Evolutionary conservation across 2,113 vertebrate species (phyloP).

Genomic region (Odobenus rosmarus): DNA sequence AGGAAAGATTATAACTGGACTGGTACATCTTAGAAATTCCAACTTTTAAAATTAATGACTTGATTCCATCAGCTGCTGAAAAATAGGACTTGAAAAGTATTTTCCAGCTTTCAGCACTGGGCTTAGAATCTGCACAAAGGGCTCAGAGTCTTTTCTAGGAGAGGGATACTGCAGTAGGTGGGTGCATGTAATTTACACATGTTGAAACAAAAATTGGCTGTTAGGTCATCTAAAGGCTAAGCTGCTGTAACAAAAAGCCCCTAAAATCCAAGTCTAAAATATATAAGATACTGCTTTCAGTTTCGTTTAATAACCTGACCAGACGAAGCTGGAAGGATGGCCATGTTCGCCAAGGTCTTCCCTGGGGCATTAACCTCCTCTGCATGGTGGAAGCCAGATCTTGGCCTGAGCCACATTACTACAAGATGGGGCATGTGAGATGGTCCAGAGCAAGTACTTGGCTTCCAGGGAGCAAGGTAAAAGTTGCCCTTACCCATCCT

Average conservation of each 20-base stretch:
- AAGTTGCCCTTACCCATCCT: background rate
- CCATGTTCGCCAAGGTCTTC: background rate
- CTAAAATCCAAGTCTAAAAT: background rate
- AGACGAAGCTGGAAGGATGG: background rate
- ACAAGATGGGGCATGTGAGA: background rate
- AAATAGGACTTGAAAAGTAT: background rate
- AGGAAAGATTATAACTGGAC: background rate
- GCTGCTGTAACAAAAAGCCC: background rate
- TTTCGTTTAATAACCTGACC: background rate
- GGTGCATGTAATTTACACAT: background rate
- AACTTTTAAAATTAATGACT: background rate
- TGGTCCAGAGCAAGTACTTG: background rate
- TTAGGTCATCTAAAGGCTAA: background rate
- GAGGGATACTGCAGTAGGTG: background rate
- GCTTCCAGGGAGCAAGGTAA: background rate
- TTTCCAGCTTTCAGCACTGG: background rate
- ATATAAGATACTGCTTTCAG: background rate
- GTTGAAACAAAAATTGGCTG: background rate
- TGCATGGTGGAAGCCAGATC: background rate
- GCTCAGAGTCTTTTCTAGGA: background rate
- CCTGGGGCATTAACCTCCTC: background rate
- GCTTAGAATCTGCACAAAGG: background rate
- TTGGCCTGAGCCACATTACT: background rate
- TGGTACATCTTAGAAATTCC: background rate
- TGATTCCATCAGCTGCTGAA: background rate